phyloP scores from a whole-genome alignment of 2,797 vertebrate species.

The Malurus leucopterus region DNA sequence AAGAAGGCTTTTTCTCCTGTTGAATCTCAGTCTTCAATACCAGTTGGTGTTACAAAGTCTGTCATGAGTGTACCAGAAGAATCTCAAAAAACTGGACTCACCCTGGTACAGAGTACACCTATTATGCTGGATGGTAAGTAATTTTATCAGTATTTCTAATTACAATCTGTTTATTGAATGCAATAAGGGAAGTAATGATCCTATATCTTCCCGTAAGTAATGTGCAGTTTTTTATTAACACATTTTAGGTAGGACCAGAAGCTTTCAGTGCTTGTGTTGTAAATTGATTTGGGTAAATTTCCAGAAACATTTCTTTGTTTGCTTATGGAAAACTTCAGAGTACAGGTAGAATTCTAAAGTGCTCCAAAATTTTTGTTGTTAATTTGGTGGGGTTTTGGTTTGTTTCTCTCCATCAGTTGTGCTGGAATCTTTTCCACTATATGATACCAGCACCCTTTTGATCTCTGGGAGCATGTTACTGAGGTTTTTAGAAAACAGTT shows the following conservation, averaged over 20 bases:
- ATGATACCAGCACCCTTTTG: background rate
- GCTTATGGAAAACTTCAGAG: background rate
- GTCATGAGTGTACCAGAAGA: background rate
- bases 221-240: background rate
- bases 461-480: background rate
- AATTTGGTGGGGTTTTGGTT: background rate
- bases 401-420: background rate
- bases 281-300: background rate
- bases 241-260: background rate
- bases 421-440: background rate
- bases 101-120: background rate
- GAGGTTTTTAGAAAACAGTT: background rate
- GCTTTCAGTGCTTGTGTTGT: background rate
- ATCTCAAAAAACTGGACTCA: background rate
- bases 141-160: background rate
- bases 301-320: background rate
- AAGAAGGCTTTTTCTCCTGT: background rate
- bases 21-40: background rate
- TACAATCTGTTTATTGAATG: background rate
- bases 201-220: background rate
- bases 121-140: slow-evolving; percentile 41
- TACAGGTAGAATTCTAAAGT: background rate
- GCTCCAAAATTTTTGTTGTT: background rate
- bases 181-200: background rate
- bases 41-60: background rate